phyloP scores from a whole-genome alignment of 2,888 invertebrate species.

The Thysanoteuthis rhombus region DNA sequence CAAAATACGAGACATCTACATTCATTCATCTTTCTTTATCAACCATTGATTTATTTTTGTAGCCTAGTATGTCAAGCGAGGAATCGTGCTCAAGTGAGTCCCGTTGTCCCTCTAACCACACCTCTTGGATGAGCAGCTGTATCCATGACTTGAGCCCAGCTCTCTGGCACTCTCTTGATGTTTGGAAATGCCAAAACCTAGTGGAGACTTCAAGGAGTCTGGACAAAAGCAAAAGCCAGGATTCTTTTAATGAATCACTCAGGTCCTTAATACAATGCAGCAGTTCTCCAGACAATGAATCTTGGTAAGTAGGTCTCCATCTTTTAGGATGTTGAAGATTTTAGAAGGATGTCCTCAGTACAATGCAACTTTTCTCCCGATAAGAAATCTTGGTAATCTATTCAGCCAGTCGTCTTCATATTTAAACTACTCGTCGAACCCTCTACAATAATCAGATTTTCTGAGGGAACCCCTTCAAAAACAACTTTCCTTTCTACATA shows the following conservation, averaged over 20 bases:
- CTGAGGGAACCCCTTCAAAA: too few relatives aligned
- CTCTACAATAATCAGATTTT: too few relatives aligned
- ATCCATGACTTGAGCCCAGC: slow-evolving; percentile 67
- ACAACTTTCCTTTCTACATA: too few relatives aligned
- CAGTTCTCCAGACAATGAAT: slow-evolving; percentile 61
- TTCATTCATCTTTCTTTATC: too few relatives aligned
- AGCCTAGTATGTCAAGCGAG: background rate
- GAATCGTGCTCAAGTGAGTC: background rate
- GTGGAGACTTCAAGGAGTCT: slow-evolving; percentile 58
- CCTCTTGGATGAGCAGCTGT: slow-evolving; percentile 50
- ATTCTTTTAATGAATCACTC: slow-evolving; percentile 34
- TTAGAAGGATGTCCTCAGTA: too few relatives aligned
- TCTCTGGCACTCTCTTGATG: slow-evolving; percentile 67
- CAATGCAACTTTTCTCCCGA: too few relatives aligned
- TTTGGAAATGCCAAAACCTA: slow-evolving; percentile 65
- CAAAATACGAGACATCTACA: too few relatives aligned
- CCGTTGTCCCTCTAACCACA: background rate
- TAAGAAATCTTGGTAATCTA: too few relatives aligned
- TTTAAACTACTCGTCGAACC: too few relatives aligned
- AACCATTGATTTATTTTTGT: background rate
- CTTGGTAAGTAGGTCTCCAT: slow-evolving; percentile 52
- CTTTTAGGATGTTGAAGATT: too few relatives aligned
- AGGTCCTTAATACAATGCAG: slow-evolving; percentile 62
- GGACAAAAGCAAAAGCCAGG: slow-evolving; percentile 19
- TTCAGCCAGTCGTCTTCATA: too few relatives aligned